A percentile compares a stretch with the other conserved stretches of the same genome.
These are phyloP conservation scores for Drosophila acutilabella DNA, from an alignment of 2,888 invertebrate genomes.

Conservation along the genomic window DNA sequence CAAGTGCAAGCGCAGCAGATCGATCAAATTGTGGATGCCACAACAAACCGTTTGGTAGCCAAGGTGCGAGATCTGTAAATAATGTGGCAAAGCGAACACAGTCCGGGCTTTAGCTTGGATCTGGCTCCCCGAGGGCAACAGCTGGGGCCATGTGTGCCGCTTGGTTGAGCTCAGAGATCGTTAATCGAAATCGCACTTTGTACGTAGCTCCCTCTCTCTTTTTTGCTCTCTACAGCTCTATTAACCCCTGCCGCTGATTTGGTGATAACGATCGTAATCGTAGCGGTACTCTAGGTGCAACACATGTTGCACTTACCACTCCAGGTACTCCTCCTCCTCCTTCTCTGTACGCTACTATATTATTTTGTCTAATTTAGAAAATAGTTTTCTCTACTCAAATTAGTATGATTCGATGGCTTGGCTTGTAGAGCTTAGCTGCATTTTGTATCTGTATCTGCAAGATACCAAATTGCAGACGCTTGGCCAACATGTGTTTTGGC, in stretches of 20 bases:
- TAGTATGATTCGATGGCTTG: conserved; percentile 62
- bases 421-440: conserved; percentile 50
- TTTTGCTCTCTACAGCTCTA: conserved; percentile 76
- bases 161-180: conserved; percentile 47
- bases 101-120: conserved; percentile 3
- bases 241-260: conserved; percentile 83
- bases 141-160: conserved; percentile 72
- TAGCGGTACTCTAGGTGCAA: conserved; percentile 75
- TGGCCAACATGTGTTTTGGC: conserved; percentile 66
- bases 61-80: conserved; percentile 78
- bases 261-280: conserved; percentile 84
- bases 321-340: background rate
- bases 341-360: conserved; percentile 48
- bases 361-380: conserved; percentile 77
- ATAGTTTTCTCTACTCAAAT: conserved; percentile 66
- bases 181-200: conserved; percentile 60
- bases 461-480: conserved; percentile 37
- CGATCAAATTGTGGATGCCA: conserved; percentile 34
- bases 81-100: conserved; percentile 71
- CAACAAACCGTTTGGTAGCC: conserved; percentile 50
- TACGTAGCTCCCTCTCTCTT: conserved; percentile 31
- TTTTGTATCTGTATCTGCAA: conserved; percentile 3
- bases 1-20: conserved; percentile 70
- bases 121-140: conserved; percentile 25
- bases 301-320: conserved; percentile 73